A percentile compares a stretch with the other conserved stretches of the same genome.
Evolutionary conservation across 2,888 invertebrate species (phyloP).

Genomic region (Halictus quadricinctus): DNA sequence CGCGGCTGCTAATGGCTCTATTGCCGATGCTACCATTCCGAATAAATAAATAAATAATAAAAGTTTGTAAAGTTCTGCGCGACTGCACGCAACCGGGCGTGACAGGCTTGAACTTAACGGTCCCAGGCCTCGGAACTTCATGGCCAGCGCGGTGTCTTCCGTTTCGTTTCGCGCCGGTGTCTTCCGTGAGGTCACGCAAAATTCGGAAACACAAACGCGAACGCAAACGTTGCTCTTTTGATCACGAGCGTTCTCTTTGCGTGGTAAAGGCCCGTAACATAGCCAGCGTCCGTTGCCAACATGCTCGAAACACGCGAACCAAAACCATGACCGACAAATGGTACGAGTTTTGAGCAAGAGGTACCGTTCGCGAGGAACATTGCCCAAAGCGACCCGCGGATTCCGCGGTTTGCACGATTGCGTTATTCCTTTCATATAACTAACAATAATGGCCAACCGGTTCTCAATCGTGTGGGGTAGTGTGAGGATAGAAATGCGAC

Average conservation of each 20-base stretch:
- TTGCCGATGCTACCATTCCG: background rate
- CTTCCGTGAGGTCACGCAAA: background rate
- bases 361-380: background rate
- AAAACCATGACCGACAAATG: conserved; percentile 24
- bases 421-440: background rate
- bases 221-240: conserved; percentile 4
- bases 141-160: no score
- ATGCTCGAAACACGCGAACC: conserved; percentile 8
- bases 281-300: conserved; percentile 4
- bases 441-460: background rate
- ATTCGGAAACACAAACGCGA: conserved; percentile 5
- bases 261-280: background rate
- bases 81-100: conserved; percentile 11
- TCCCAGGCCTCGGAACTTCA: background rate
- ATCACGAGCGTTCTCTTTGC: background rate
- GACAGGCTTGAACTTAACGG: conserved; percentile 16
- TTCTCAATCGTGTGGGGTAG: background rate
- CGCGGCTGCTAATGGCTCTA: background rate
- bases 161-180: background rate
- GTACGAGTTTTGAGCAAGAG: background rate
- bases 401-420: conserved; percentile 2
- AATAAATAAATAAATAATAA: background rate
- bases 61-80: background rate
- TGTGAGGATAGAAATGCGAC: no score
- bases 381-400: background rate